Base-by-base conservation (phyloP, 2,113 vertebrate genomes). In the Muscicapa adusta region DNA sequence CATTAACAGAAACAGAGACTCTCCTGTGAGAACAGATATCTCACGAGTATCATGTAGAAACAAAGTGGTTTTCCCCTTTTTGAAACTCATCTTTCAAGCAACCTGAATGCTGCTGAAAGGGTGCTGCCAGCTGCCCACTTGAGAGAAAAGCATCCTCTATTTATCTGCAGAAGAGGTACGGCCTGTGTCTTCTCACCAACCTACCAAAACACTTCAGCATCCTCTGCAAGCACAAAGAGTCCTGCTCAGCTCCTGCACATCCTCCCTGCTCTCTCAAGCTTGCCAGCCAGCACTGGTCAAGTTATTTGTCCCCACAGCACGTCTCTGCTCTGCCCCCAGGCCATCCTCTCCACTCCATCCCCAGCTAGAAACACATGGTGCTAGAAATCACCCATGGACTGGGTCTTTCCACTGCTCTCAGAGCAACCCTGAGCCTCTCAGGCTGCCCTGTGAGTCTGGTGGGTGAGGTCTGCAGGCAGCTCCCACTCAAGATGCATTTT, bases 91-190 rank as follows among this genome's bases (percentile, higher is more conserved):
- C 50, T 91, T 94, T 85, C 89, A 71, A 94, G 63, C 34, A 73
- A 93, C n/a, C 25, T 45, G 75, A 79, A 56, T 33, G 73, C 89
- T 97, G 63, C 79, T 88, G 65, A 60, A 94, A 95, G 70, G 62
- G 50, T 88, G 74, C 78, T 85, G 48, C 62, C 85, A 79, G 85
- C 70, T 73, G 23, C 60, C 51, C 34, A 17, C 42, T 60, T 56
- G 72, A 88, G 60, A 92, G 57, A 66, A 91, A 86, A 89, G 50
- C 51, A 66, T 58, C 68, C 36, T 80, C 51, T 60, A 47, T 56
- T 85, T 43, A 89, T 77, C 80, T 73, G 56, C 77, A 91, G 40
- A 94, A 86, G 62, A 87, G 83, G 66, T 88, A 87, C 29, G 1
- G 84, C 47, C 67, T 77, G 50, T 36, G 38, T 79, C 79, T 73